Percentiles rank a stretch among this genome's conserved stretches.
Evolutionary conservation across 2,797 vertebrate species (phyloP).

Genomic region (Rhyacichthys aspro): DNA sequence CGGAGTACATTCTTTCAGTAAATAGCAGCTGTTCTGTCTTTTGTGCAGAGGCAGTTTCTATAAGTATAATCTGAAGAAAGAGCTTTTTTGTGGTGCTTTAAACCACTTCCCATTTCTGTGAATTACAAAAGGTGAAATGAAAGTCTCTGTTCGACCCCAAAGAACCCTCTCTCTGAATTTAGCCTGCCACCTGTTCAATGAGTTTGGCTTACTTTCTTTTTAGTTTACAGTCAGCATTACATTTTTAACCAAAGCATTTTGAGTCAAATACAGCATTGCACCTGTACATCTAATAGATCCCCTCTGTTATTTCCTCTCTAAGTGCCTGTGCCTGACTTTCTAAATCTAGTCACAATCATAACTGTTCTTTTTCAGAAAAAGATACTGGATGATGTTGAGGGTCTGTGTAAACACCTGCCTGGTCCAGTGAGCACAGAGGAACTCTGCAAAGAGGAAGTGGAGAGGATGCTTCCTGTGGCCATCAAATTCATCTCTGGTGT

Average conservation of each 20-base stretch:
- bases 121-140: constrained; percentile 33
- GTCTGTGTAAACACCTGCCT: constrained; percentile 67
- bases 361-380: constrained; percentile 59
- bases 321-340: no score
- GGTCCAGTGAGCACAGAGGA: constrained; percentile 11
- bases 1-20: constrained; percentile 25
- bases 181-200: neutral
- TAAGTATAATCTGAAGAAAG: constrained; percentile 1
- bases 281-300: no score
- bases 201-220: no score
- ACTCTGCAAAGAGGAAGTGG: constrained; percentile 70
- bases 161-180: constrained; percentile 19
- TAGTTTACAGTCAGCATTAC: no score
- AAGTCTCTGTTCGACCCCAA: constrained; percentile 11
- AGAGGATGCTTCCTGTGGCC: constrained; percentile 68
- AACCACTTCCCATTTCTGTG: constrained; percentile 29
- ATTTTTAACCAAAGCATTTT: no score
- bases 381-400: constrained; percentile 56
- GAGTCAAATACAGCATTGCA: no score
- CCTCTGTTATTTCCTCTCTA: no score
- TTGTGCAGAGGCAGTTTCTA: neutral
- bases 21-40: constrained; percentile 9
- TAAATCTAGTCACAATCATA: neutral
- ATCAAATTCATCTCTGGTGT: constrained; percentile 64
- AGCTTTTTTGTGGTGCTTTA: neutral